Conservation (phyloP, 2,113 vertebrate genomes). For the Anhinga rufa region DNA sequence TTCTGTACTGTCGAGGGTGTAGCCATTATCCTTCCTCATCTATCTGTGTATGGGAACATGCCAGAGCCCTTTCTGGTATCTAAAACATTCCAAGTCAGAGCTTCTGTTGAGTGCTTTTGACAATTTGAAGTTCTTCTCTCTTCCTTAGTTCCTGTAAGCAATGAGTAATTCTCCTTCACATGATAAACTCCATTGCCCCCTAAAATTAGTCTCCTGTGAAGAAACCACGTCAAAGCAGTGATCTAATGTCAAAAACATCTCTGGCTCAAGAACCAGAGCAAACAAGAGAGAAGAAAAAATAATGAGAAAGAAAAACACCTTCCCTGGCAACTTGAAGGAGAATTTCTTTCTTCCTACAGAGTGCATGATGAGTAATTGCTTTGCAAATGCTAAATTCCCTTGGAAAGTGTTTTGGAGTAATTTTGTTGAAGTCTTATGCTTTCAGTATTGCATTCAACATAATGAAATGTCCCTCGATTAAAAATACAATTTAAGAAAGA, state of each 20-base stretch:
- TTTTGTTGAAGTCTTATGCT: neutral
- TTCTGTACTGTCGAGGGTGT: neutral
- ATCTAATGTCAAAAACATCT: constrained; percentile 41
- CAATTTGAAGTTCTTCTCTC: constrained; percentile 18
- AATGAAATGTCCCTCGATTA: neutral
- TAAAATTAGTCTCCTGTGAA: constrained; percentile 44
- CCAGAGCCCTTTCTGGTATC: neutral
- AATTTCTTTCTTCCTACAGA: constrained; percentile 42
- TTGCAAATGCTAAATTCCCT: constrained; percentile 29
- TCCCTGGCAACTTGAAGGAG: neutral
- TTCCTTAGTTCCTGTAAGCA: constrained; percentile 10
- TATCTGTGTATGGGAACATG: neutral
- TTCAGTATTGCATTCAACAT: neutral
- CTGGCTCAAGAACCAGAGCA: neutral
- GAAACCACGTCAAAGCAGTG: constrained; percentile 34
- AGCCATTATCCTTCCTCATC: neutral
- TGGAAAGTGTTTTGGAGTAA: neutral
- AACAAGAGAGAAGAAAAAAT: neutral
- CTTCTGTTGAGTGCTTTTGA: neutral
- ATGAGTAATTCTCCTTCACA: constrained; percentile 30
- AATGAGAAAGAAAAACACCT: neutral
- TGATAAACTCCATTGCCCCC: constrained; percentile 22
- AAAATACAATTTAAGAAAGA: neutral
- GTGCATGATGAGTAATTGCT: constrained; percentile 29
- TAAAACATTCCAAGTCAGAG: neutral